Conservation (phyloP, 2,888 invertebrate species). For the Aphidoletes aphidimyza region DNA sequence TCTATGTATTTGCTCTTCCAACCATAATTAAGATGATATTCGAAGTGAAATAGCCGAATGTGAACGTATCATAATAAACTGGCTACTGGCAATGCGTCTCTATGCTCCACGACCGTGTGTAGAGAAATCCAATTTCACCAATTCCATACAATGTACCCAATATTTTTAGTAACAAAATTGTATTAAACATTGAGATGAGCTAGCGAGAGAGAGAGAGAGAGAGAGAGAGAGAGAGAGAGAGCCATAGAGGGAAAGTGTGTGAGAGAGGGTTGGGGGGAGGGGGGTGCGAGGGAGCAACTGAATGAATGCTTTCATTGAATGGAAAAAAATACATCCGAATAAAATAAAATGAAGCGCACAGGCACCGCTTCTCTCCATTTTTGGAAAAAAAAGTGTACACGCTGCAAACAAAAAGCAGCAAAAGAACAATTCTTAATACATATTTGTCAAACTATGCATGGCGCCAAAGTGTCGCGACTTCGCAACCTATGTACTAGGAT, state of each 20-base stretch:
- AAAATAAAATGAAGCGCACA: not conserved
- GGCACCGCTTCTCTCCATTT: slow-evolving; percentile 18
- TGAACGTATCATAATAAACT: slow-evolving; percentile 37
- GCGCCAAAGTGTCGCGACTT: slow-evolving; percentile 55
- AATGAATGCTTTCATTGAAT: too few species aligned
- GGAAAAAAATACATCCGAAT: not conserved
- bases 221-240: too few species aligned
- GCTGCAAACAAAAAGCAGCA: slow-evolving; percentile 9
- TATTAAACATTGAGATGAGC: too few species aligned
- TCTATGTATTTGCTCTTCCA: not conserved
- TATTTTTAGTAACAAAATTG: too few species aligned
- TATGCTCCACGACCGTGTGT: not conserved
- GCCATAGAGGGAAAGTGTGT: not conserved
- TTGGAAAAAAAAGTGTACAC: slow-evolving; percentile 47
- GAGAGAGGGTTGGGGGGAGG: not conserved
- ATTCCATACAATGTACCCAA: slow-evolving; percentile 1
- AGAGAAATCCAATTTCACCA: not conserved
- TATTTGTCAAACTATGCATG: slow-evolving; percentile 52
- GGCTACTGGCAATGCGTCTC: slow-evolving; percentile 6
- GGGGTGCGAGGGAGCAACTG: not conserved
- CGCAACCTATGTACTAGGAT: slow-evolving; percentile 35
- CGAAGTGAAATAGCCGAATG: slow-evolving; percentile 20
- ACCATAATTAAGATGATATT: slow-evolving; percentile 43
- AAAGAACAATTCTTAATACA: slow-evolving; percentile 47
- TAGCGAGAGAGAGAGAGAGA: too few species aligned